A percentile compares a stretch with the other conserved stretches of the same genome.
These are phyloP conservation scores for Lepus oiostolus DNA, from an alignment of 2,797 vertebrate species.

Conservation along the genomic window DNA sequence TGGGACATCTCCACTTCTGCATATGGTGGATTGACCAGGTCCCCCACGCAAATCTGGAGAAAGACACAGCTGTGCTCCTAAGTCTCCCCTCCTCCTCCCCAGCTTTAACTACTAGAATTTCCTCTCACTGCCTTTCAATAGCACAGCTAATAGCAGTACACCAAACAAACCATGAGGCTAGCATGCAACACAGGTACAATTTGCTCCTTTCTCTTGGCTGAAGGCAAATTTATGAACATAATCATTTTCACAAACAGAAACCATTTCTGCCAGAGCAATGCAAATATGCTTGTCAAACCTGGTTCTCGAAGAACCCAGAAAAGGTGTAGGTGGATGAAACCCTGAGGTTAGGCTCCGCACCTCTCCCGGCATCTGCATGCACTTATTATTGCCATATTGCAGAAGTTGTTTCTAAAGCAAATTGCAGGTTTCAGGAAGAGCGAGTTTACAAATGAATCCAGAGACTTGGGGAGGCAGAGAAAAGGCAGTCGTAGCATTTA, in stretches of 20 bases:
- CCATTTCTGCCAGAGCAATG: background rate
- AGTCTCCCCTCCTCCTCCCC: rapidly evolving
- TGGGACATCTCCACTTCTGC: background rate
- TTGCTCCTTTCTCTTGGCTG: background rate
- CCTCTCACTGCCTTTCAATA: background rate
- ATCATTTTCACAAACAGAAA: background rate
- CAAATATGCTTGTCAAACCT: background rate
- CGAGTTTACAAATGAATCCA: slow-evolving; percentile 78
- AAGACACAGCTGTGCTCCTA: background rate
- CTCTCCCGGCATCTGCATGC: slow-evolving; percentile 78
- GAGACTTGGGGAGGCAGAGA: slow-evolving; percentile 68
- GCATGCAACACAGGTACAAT: background rate
- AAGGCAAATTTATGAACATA: background rate
- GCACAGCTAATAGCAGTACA: background rate
- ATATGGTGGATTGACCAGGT: rapidly evolving
- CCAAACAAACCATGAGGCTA: background rate
- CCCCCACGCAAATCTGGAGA: background rate
- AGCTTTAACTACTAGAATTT: background rate
- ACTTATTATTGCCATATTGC: slow-evolving; percentile 80
- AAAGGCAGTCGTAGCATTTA: slow-evolving; percentile 68
- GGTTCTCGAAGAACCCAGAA: slow-evolving; percentile 63
- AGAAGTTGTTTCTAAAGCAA: slow-evolving; percentile 83
- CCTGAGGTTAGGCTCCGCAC: slow-evolving; percentile 73
- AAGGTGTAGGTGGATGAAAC: slow-evolving; percentile 78
- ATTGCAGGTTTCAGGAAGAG: slow-evolving; percentile 81